Percentiles rank a stretch among this genome's conserved stretches.
phyloP scores from a whole-genome alignment of 2,797 vertebrate genomes.

The Thamnophis elegans region DNA sequence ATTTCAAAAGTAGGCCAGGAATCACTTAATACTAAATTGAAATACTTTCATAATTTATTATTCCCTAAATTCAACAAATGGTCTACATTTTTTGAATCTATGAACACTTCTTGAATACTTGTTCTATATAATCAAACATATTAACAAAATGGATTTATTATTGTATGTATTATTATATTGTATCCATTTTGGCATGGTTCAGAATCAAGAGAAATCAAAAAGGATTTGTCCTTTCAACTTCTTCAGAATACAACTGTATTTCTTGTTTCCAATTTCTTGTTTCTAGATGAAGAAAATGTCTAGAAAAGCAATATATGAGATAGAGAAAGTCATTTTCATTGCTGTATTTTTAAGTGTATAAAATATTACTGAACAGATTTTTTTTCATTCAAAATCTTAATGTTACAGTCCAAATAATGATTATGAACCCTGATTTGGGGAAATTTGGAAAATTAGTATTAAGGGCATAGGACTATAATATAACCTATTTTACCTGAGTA shows the following conservation, averaged over 20 bases:
- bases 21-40: not conserved
- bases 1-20: not conserved
- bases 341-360: not conserved
- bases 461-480: not conserved
- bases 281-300: not conserved
- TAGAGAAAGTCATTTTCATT: not conserved
- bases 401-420: not conserved
- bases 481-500: not conserved
- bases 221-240: not conserved
- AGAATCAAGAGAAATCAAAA: not conserved
- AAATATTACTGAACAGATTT: not conserved
- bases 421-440: not conserved
- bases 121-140: not conserved
- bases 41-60: not conserved
- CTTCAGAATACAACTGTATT: not conserved
- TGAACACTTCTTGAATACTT: not conserved
- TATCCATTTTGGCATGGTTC: not conserved
- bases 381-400: not conserved
- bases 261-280: not conserved
- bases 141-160: not conserved
- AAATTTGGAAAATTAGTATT: not conserved
- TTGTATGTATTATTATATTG: not conserved
- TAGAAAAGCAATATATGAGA: not conserved
- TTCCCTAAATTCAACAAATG: not conserved
- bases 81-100: not conserved